phyloP scores from a whole-genome alignment of 2,113 vertebrate genomes.

The Oenanthe oenanthe region DNA sequence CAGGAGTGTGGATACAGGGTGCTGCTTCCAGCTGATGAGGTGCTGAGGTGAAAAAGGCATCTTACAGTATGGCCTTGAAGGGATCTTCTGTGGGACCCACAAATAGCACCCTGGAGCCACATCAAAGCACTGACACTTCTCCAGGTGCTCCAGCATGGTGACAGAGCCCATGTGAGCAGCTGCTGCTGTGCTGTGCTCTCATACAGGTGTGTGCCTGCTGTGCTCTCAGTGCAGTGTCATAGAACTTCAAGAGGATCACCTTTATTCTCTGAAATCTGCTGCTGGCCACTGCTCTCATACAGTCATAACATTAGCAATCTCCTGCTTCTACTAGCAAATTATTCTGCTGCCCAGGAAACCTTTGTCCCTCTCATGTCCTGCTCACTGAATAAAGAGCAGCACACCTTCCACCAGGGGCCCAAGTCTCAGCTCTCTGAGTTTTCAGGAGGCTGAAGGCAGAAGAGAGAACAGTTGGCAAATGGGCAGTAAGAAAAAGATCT shows the following conservation, averaged over 20 bases:
- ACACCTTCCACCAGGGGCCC: not conserved
- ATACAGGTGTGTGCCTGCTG: fast-evolving
- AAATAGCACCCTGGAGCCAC: not conserved
- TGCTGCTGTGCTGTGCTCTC: not conserved
- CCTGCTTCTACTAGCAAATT: not conserved
- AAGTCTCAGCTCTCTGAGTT: not conserved
- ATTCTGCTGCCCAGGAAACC: not conserved
- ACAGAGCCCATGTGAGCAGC: not conserved
- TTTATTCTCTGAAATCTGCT: not conserved
- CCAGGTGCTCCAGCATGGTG: not conserved
- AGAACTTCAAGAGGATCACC: not conserved
- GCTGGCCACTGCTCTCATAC: not conserved
- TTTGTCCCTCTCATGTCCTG: not conserved
- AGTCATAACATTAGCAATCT: not conserved
- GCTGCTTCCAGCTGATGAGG: not conserved
- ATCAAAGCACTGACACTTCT: not conserved
- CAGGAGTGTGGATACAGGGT: not conserved
- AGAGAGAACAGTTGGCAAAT: not conserved
- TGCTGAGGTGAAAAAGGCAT: not conserved
- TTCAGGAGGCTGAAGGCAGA: not conserved
- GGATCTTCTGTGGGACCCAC: not conserved
- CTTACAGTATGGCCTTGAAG: not conserved
- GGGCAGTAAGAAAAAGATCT: not conserved
- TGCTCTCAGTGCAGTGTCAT: not conserved
- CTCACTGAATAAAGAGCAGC: not conserved